Base-by-base conservation (phyloP, 92 coral and sea anemone genomes). In the Porites evermanni region DNA sequence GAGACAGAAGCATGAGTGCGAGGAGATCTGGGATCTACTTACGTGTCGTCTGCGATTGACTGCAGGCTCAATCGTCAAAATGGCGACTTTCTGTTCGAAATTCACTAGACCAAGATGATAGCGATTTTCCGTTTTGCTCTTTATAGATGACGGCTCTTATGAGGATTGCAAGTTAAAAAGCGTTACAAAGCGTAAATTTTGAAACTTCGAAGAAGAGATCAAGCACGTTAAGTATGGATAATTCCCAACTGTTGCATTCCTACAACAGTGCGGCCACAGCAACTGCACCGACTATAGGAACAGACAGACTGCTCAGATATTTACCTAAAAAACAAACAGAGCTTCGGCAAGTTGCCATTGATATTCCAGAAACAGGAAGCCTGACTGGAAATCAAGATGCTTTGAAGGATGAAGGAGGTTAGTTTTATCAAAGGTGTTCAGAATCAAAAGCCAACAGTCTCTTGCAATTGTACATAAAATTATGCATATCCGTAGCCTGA, bases 281-380 rank as follows among this genome's bases (percentile, higher is more conserved):
- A 18, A 23, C 70, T 32, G 64, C 70, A 19, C 87, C 87, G 11
- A 83, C 64, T 71, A 70, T 70, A 58, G 72, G 72, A 8, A 72
- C 73, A 0, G 79, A 83, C 53, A 83, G 87, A 14, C 73, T 72
- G 3, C 70, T 72, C 24, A 50, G 79, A 13, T 83, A 83, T 18
- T 53, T 83, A 21, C 79, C 87, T 58, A 83, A 83, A 83, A 83
- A 83, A 58, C 87, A 72, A 64, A 6, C 79, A 47, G 87, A 83
- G 21, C 53, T 19, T 71, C 79, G 69, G 21, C 86, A 82, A 20
- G 87, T 83, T 21, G 72, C 87, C 71, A 83, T 83, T 72, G 72
- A 83, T 72, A 73, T 83, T 61, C 79, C 79, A 63, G 87, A 83
- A 44, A 60, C 72, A 60, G 64, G 18, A 58, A 69, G 67, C 47